Conservation (phyloP, 2,113 vertebrate species). For the Aptenodytes forsteri region DNA sequence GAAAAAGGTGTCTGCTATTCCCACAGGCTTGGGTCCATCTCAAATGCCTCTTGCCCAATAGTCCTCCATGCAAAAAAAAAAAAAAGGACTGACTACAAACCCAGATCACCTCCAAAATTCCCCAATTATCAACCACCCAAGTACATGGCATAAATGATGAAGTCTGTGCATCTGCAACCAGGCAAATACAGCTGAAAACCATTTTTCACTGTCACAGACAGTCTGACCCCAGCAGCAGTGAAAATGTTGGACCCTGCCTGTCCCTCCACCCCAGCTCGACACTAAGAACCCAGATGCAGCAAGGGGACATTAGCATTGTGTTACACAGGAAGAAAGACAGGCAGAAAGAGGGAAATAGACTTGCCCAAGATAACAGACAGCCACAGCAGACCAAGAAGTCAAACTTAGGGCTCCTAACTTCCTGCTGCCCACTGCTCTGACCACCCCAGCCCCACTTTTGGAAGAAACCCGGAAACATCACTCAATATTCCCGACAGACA, state of each 20-base stretch:
- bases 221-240: background rate
- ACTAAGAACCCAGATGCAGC: constrained; percentile 10
- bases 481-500: background rate
- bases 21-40: background rate
- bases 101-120: background rate
- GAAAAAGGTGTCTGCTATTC: background rate
- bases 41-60: background rate
- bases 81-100: background rate
- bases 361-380: constrained; percentile 39
- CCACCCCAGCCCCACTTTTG: background rate
- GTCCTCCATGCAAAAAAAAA: constrained; percentile 1
- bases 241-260: background rate
- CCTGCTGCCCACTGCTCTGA: background rate
- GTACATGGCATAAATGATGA: background rate
- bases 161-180: background rate
- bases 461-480: background rate
- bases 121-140: background rate
- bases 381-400: constrained; percentile 42
- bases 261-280: background rate
- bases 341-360: constrained; percentile 7
- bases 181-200: background rate
- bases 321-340: constrained; percentile 51
- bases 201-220: background rate
- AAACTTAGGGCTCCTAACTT: constrained; percentile 3
- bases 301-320: constrained; percentile 39